phyloP scores from a whole-genome alignment of 2,113 vertebrate species.

The Drymodes brunneopygia region DNA sequence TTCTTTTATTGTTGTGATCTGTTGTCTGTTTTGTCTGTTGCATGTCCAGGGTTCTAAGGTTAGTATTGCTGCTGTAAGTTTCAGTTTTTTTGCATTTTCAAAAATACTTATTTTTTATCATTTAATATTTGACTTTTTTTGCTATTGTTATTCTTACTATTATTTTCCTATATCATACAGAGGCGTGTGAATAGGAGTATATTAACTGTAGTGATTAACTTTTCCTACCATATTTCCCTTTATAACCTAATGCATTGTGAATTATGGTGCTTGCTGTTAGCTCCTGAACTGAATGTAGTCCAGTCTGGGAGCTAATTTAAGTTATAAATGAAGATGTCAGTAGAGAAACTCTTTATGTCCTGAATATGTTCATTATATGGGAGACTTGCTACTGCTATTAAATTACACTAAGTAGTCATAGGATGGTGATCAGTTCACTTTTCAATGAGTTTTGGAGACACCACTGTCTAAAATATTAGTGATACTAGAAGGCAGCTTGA shows the following conservation, averaged over 20 bases:
- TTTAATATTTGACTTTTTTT: conserved; percentile 45
- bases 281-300: not conserved
- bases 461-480: not conserved
- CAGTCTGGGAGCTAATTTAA: not conserved
- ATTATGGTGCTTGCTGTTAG: not conserved
- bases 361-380: not conserved
- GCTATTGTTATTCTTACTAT: conserved; percentile 23
- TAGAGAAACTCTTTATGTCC: not conserved
- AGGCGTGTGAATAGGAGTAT: not conserved
- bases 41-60: conserved; percentile 98
- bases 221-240: not conserved
- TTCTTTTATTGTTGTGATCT: conserved; percentile 80
- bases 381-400: not conserved
- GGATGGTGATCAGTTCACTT: not conserved
- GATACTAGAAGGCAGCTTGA: not conserved
- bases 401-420: not conserved
- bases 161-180: conserved; percentile 23
- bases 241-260: not conserved
- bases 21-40: conserved; percentile 86
- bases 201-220: not conserved
- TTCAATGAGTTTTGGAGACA: not conserved
- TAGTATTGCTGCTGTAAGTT: conserved; percentile 94
- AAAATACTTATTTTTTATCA: conserved; percentile 67
- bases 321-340: not conserved
- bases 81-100: conserved; percentile 77